Conservation (phyloP, 2,888 invertebrate genomes). For the Phalangium opilio region DNA sequence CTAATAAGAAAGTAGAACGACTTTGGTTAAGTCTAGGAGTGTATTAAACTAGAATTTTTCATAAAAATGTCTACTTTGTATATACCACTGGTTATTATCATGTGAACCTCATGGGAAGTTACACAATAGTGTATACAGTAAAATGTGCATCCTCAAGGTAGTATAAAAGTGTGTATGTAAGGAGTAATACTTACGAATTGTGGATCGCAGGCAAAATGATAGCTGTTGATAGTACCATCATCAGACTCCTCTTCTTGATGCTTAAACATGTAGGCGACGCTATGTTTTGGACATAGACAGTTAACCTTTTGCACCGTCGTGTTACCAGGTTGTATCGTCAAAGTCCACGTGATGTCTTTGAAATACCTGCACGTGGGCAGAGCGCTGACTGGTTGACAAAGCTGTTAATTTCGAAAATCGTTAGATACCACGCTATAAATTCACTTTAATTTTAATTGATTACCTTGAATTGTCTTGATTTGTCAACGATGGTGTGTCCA, state of each 20-base stretch:
- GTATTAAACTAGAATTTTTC: too few species aligned
- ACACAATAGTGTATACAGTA: too few species aligned
- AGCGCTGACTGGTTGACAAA: conserved; percentile 65
- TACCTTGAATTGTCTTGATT: conserved; percentile 36
- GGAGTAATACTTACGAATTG: conserved; percentile 74
- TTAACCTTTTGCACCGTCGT: conserved; percentile 58
- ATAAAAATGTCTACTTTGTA: too few species aligned
- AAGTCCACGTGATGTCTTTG: conserved; percentile 72
- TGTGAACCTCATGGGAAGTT: too few species aligned
- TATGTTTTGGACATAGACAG: conserved; percentile 67
- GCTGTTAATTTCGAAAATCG: too few species aligned
- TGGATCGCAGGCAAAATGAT: conserved; percentile 75
- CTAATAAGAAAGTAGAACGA: too few species aligned
- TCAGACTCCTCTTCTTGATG: conserved; percentile 53
- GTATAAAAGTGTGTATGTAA: too few species aligned
- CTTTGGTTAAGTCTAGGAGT: too few species aligned
- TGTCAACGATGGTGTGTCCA: conserved; percentile 46
- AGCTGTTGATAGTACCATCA: conserved; percentile 52
- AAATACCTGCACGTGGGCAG: conserved; percentile 60
- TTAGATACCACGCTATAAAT: too few species aligned
- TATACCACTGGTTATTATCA: too few species aligned
- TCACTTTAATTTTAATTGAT: too few species aligned
- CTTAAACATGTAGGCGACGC: conserved; percentile 67
- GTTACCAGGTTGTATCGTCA: conserved; percentile 51
- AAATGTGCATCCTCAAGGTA: too few species aligned